These are phyloP conservation scores for Automeris io DNA, from an alignment of 2,888 invertebrate genomes.

Conservation along the genomic window DNA sequence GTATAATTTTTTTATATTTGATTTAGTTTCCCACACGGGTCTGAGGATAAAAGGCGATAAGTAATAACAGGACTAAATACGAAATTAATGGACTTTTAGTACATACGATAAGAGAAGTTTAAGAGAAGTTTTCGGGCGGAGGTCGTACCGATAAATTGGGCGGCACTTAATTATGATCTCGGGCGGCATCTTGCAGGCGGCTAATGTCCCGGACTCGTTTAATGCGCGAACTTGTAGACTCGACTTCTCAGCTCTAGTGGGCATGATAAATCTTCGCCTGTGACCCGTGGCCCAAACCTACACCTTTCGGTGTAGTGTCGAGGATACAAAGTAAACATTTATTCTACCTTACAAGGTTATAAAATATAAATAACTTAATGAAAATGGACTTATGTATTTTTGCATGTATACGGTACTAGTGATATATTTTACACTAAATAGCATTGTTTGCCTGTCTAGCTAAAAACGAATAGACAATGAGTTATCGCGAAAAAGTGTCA, in stretches of 20 bases:
- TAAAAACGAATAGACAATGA: too few species aligned
- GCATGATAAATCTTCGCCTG: slow-evolving; percentile 74
- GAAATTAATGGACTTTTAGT: slow-evolving; percentile 73
- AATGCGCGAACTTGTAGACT: slow-evolving; percentile 75
- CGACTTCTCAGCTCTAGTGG: slow-evolving; percentile 67
- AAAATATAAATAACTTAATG: not conserved
- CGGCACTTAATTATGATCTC: slow-evolving; percentile 77
- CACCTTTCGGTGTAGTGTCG: slow-evolving; percentile 22
- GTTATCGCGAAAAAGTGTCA: too few species aligned
- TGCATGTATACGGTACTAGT: too few species aligned
- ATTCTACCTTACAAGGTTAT: not conserved
- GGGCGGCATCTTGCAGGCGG: slow-evolving; percentile 76
- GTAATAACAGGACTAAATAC: slow-evolving; percentile 62
- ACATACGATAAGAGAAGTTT: slow-evolving; percentile 73
- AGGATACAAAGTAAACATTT: not conserved
- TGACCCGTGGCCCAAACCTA: slow-evolving; percentile 38
- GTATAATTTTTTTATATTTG: slow-evolving; percentile 2
- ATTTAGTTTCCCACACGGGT: slow-evolving; percentile 12
- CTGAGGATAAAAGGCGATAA: slow-evolving; percentile 63
- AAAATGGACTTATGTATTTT: not conserved
- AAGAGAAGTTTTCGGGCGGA: slow-evolving; percentile 69
- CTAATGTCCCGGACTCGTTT: slow-evolving; percentile 76
- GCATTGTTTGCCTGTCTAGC: too few species aligned
- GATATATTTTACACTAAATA: too few species aligned
- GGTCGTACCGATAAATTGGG: slow-evolving; percentile 76